Evolutionary conservation across 1,140 invertebrate species (phyloP).

Genomic region (Drosophila ananassae): DNA sequence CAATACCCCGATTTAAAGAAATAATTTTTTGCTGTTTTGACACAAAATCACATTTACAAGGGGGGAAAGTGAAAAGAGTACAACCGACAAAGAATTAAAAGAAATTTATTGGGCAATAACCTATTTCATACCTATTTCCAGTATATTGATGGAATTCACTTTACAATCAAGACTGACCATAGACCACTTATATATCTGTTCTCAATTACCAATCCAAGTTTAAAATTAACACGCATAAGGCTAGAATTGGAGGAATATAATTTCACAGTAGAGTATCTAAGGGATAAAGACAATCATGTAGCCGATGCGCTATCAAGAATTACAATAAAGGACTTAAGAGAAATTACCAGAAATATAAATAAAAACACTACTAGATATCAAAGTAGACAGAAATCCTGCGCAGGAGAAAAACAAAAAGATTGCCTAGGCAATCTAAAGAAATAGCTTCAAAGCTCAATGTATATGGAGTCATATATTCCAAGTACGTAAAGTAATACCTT

Average conservation of each 20-base stretch:
- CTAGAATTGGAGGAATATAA: conserved; percentile 74
- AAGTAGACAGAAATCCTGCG: not conserved
- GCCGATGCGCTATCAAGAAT: not conserved
- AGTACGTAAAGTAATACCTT: too few species aligned
- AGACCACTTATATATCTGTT: conserved; percentile 1
- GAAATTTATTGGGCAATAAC: conserved; percentile 79
- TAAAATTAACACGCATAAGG: conserved; percentile 61
- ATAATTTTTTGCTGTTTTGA: too few species aligned
- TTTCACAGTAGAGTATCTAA: conserved; percentile 51
- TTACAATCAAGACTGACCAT: conserved; percentile 29
- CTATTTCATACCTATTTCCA: not conserved
- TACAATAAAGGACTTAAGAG: not conserved
- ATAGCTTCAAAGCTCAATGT: too few species aligned
- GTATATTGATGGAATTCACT: conserved; percentile 72
- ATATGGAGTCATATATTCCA: too few species aligned
- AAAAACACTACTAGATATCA: conserved; percentile 12
- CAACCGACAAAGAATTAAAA: not conserved
- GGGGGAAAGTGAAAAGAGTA: conserved; percentile 57
- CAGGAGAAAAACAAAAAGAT: not conserved
- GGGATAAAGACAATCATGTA: conserved; percentile 2
- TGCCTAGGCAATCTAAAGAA: not conserved
- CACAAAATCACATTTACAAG: too few species aligned
- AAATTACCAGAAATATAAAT: conserved; percentile 13
- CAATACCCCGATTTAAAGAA: too few species aligned
- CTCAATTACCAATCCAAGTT: conserved; percentile 33